These are phyloP conservation scores for Eupithecia exiguata DNA, from an alignment of 2,888 invertebrate species.

Conservation along the genomic window DNA sequence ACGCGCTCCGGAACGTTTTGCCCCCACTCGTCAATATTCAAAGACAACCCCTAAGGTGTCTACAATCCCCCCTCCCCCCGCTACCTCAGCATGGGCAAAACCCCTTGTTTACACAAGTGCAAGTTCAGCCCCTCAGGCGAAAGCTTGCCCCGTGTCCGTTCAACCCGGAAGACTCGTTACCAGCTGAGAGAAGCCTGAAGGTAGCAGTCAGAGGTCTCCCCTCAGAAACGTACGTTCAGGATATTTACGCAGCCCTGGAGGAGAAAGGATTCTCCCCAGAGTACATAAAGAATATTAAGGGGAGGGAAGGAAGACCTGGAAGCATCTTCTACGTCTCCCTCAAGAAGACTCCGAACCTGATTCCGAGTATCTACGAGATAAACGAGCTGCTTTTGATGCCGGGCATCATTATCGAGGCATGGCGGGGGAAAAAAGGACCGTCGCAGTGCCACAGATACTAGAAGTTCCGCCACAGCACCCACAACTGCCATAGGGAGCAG, in stretches of 20 bases:
- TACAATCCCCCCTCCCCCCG: no score
- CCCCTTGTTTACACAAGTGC: no score
- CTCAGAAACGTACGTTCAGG: neutral
- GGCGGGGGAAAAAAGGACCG: neutral
- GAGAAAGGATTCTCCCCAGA: neutral
- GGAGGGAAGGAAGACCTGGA: conserved; percentile 26
- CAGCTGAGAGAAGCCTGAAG: neutral
- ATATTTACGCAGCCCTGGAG: neutral
- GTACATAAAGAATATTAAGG: conserved; percentile 11
- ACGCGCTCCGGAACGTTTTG: no score
- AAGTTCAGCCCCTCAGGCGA: conserved; percentile 42
- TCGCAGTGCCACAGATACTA: neutral
- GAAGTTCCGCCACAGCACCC: neutral
- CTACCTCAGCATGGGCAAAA: no score
- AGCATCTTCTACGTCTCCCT: conserved; percentile 38
- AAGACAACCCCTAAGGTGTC: no score
- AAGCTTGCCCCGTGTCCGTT: no score
- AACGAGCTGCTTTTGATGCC: conserved; percentile 42
- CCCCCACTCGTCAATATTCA: no score
- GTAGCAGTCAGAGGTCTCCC: neutral
- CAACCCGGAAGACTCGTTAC: no score
- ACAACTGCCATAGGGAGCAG: neutral
- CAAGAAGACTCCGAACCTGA: conserved; percentile 20
- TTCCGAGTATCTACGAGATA: conserved; percentile 31
- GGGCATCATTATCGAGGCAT: conserved; percentile 25